Evolutionary conservation across 2,888 invertebrate genomes (phyloP).

Genomic region (Scaptodrosophila latifasciaeformis): DNA sequence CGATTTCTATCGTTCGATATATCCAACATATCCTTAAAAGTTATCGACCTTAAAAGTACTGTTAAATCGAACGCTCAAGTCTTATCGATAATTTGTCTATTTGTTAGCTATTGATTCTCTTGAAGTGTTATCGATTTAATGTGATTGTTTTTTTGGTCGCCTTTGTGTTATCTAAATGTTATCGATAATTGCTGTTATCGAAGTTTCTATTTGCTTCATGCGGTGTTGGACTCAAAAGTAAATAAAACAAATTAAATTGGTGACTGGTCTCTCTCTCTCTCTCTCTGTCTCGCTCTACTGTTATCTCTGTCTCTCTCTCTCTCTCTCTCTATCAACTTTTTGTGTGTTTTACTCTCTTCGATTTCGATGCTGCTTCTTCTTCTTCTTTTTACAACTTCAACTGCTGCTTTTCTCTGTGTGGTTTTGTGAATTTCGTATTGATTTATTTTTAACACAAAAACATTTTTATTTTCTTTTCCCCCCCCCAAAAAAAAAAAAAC

Average conservation of each 20-base stretch:
- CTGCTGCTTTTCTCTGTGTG: constrained; percentile 27
- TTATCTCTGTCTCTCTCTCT: not conserved
- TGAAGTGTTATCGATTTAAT: too few species aligned
- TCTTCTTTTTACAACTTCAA: constrained; percentile 18
- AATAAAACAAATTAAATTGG: too few species aligned
- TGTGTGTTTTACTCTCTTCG: constrained; percentile 4
- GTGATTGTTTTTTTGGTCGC: too few species aligned
- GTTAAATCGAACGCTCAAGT: too few species aligned
- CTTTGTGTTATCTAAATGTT: too few species aligned
- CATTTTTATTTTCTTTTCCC: constrained; percentile 52
- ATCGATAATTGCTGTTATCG: not conserved
- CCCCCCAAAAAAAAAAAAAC: constrained; percentile 22
- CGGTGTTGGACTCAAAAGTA: too few species aligned
- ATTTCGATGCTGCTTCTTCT: not conserved
- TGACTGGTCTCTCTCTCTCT: not conserved
- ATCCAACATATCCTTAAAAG: too few species aligned
- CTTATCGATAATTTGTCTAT: too few species aligned
- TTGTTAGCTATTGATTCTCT: too few species aligned
- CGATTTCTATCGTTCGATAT: too few species aligned
- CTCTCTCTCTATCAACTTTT: too few species aligned
- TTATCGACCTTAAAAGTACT: too few species aligned
- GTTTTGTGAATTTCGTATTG: not conserved
- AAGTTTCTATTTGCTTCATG: constrained; percentile 3
- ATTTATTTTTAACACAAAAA: constrained; percentile 36
- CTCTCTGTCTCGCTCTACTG: not conserved